Evolutionary conservation across 2,113 vertebrate genomes (phyloP).

Genomic region (Petrocephalus zakoni): DNA sequence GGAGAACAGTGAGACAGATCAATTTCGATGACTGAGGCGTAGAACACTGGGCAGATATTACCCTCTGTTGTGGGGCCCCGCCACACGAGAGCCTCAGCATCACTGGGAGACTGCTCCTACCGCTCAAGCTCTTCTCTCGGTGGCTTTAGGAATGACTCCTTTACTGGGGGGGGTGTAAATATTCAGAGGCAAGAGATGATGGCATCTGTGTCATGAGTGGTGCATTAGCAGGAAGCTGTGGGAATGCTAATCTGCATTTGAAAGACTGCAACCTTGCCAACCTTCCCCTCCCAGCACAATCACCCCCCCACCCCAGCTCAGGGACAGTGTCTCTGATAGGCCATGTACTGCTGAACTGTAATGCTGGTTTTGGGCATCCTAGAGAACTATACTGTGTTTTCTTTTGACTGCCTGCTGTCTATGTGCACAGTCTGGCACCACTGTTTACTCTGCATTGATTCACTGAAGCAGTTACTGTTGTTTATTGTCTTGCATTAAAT

Average conservation of each 20-base stretch:
- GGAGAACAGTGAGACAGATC: not conserved
- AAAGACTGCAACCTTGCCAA: not conserved
- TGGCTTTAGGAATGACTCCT: not conserved
- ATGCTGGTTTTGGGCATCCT: too few relatives aligned
- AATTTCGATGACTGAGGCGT: not conserved
- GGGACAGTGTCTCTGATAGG: not conserved
- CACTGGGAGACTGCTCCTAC: not conserved
- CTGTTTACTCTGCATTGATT: not conserved
- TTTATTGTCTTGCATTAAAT: not conserved
- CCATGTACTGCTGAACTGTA: too few relatives aligned
- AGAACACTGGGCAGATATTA: not conserved
- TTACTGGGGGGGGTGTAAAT: not conserved
- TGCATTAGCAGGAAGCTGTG: not conserved
- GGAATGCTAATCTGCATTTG: not conserved
- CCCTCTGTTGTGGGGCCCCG: not conserved
- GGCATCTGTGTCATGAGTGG: not conserved
- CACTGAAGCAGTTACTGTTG: not conserved
- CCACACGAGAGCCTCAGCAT: not conserved
- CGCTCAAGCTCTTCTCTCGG: not conserved
- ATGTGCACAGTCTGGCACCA: not conserved
- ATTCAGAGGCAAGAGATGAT: not conserved
- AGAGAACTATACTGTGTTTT: too few relatives aligned
- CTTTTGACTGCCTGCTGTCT: not conserved
- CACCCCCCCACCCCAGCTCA: not conserved
- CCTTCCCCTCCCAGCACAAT: not conserved